Percentiles rank a stretch among this genome's conserved stretches.
These are phyloP conservation scores for Probaryconus sp. DNA, from an alignment of 1,140 invertebrate genomes.

Conservation along the genomic window DNA sequence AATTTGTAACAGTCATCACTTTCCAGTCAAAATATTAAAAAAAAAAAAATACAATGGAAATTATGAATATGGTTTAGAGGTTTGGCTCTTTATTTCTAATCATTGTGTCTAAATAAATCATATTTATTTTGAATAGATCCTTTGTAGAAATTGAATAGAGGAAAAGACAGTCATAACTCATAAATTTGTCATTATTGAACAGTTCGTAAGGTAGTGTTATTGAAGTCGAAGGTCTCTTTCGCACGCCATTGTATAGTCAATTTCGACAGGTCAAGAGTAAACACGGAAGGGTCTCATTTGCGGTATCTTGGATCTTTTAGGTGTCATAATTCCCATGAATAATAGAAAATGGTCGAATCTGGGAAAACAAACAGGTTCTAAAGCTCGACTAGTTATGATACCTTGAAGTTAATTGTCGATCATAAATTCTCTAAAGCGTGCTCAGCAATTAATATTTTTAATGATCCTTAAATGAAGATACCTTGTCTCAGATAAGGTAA, in stretches of 20 bases:
- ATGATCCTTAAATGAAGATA: neutral
- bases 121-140: too few species aligned
- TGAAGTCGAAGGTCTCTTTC: conserved; percentile 5
- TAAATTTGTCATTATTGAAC: conserved; percentile 28
- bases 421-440: conserved; percentile 5
- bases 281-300: conserved; percentile 45
- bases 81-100: too few species aligned
- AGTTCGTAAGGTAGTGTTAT: neutral
- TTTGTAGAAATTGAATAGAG: too few species aligned
- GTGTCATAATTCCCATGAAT: conserved; percentile 41
- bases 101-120: too few species aligned
- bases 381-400: conserved; percentile 1
- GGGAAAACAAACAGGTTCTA: conserved; percentile 34
- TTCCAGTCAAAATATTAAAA: too few species aligned
- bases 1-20: too few species aligned
- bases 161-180: conserved; percentile 34
- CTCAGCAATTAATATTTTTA: conserved; percentile 1
- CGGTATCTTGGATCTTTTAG: conserved; percentile 44
- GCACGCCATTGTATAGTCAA: conserved; percentile 39
- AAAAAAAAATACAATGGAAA: too few species aligned
- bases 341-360: neutral
- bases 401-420: conserved; percentile 1
- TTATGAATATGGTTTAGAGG: too few species aligned
- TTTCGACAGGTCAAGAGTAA: conserved; percentile 23
- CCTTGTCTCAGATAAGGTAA: too few species aligned